These are phyloP conservation scores for Meganola albula DNA, from an alignment of 2,888 invertebrate species.

Conservation along the genomic window DNA sequence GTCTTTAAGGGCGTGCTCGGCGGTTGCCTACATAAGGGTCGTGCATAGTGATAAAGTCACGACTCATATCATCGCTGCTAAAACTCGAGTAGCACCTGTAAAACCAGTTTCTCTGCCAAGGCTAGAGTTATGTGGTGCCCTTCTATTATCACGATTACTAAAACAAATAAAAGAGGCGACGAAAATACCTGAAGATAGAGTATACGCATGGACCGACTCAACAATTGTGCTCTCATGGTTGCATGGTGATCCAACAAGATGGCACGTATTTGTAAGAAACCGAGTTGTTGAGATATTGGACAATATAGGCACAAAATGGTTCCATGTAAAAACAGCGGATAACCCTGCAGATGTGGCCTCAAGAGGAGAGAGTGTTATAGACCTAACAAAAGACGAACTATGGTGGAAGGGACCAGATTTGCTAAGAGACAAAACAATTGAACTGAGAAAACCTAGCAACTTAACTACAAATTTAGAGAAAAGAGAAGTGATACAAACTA, in stretches of 20 bases:
- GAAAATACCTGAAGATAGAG: slow-evolving; percentile 3
- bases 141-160: slow-evolving; percentile 6
- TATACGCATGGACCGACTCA: slow-evolving; percentile 8
- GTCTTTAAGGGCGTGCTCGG: slow-evolving; percentile 8
- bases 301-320: slow-evolving; percentile 5
- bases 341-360: slow-evolving; percentile 7
- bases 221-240: slow-evolving; percentile 6
- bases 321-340: slow-evolving; percentile 4
- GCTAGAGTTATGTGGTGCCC: slow-evolving; percentile 9
- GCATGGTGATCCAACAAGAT: slow-evolving; percentile 3
- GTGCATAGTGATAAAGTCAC: neutral
- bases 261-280: slow-evolving; percentile 6
- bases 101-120: slow-evolving; percentile 10
- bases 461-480: slow-evolving; percentile 4
- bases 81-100: slow-evolving; percentile 7
- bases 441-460: slow-evolving; percentile 1
- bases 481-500: neutral
- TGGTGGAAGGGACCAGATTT: slow-evolving; percentile 7
- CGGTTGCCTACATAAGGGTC: slow-evolving; percentile 7
- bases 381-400: slow-evolving; percentile 2
- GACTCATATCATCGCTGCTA: slow-evolving; percentile 7
- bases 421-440: slow-evolving; percentile 2
- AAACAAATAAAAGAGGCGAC: slow-evolving; percentile 7
- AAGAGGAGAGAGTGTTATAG: neutral
- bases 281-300: slow-evolving; percentile 8